These are phyloP conservation scores for Nestor notabilis DNA, from an alignment of 2,113 vertebrate species.

Conservation along the genomic window DNA sequence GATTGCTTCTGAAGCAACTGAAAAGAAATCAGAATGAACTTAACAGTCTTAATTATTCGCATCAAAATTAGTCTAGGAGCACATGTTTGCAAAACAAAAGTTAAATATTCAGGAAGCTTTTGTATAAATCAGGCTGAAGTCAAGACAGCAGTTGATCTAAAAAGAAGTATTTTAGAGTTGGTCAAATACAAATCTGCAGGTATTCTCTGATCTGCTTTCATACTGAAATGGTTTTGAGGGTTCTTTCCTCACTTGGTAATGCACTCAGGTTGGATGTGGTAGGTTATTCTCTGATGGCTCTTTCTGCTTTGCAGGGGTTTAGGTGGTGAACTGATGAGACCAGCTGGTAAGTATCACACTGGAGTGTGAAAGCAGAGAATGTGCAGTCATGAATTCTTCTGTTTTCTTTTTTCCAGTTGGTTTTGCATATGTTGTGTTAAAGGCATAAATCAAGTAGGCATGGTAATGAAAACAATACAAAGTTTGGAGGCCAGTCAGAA, in stretches of 20 bases:
- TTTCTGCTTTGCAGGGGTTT: constrained; percentile 83
- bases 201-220: not conserved
- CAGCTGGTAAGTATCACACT: constrained; percentile 81
- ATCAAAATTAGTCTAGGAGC: not conserved
- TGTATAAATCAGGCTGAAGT: not conserved
- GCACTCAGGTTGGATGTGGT: not conserved
- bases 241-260: rapidly evolving
- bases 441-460: not conserved
- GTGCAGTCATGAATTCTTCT: not conserved
- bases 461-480: not conserved
- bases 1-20: not conserved
- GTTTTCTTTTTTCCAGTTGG: not conserved
- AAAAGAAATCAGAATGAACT: not conserved
- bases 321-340: constrained; percentile 92
- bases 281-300: not conserved
- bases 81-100: not conserved
- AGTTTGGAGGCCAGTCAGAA: not conserved
- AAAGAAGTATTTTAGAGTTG: not conserved
- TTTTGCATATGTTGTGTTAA: not conserved
- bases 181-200: not conserved
- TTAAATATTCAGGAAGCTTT: not conserved
- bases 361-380: not conserved
- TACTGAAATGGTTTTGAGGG: not conserved
- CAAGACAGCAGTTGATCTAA: not conserved
- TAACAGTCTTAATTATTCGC: not conserved